Evolutionary conservation across 2,797 vertebrate genomes (phyloP), one percentile per base, ranked within the genome.

Genomic region (Rhynchotus rufescens): DNA sequence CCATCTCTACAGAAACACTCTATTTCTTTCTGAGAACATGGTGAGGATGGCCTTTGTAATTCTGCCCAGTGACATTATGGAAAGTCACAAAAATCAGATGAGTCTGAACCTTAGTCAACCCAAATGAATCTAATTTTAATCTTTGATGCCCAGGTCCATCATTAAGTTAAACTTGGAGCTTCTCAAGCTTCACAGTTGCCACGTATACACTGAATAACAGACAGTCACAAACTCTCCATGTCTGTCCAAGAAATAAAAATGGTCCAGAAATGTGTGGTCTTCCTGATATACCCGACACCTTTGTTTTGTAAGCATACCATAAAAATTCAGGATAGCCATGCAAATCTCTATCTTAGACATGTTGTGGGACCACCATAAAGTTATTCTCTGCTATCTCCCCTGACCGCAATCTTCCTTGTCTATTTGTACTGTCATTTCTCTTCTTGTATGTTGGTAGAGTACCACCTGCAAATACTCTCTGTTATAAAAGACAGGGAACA

Each of bases 181-280:
- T 66, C 88, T 87, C 76, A 93, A 93, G 91, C 90, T 82, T 92
- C 90, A 88, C 69, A 51, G 52, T 34, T 88, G 56, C 77, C 60
- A 80, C 79, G 62, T 86, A 91, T 79, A 14, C 69, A 85, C 21
- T 30, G 32, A 83, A 83, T 87, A 92, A 92, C 32, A 60, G 66
- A 67, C 51, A 90, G 36, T 62, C 60, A 69, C 38, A 87, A 81
- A 91, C 2, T 14, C 62, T 67, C 17, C 1, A 1, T 0, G 1
- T 25, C 62, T 90, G 42, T 59, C 75, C 69, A 42, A 75, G 72
- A 92, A 62, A 72, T 72, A 89, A 84, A 9, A 9, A 23, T 28
- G 32, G 47, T 26, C 22, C 23, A 75, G 45, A 84, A 52, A 40
- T 13, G 1, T 6, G 10, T 67, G 34, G 60, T 15, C 34, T 68